A percentile compares a stretch with the other conserved stretches of the same genome.
Conservation (phyloP, 2,888 invertebrate genomes). For the Plemyria rubiginata region DNA sequence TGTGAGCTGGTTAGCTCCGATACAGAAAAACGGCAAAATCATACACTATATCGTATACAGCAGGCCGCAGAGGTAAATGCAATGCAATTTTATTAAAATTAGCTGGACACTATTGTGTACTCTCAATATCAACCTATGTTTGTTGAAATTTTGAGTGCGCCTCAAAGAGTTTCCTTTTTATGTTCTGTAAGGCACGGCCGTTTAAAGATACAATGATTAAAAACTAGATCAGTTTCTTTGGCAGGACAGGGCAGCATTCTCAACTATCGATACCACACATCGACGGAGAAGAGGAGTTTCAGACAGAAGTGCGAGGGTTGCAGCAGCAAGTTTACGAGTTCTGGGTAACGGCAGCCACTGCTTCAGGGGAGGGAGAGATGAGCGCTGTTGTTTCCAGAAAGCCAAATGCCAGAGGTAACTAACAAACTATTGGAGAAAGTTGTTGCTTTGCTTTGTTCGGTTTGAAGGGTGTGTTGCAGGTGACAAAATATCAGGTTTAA, state of each 20-base stretch:
- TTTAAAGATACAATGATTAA: constrained; percentile 4
- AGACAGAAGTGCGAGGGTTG: constrained; percentile 87
- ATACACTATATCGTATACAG: constrained; percentile 92
- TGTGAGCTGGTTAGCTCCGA: constrained; percentile 94
- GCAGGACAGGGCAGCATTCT: constrained; percentile 73
- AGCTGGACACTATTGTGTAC: neutral
- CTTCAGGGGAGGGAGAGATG: constrained; percentile 87
- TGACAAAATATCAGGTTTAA: too few species aligned
- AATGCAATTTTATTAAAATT: neutral
- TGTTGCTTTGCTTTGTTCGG: too few species aligned
- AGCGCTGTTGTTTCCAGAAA: constrained; percentile 90
- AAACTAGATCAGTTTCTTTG: constrained; percentile 19
- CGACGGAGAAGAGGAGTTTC: constrained; percentile 62
- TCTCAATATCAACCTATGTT: too few species aligned
- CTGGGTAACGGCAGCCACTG: constrained; percentile 93
- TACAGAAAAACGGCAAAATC: constrained; percentile 91
- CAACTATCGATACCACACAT: constrained; percentile 62
- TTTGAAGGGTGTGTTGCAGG: too few species aligned
- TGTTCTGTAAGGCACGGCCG: too few species aligned
- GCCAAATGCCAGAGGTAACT: constrained; percentile 87
- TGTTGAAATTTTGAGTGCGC: too few species aligned
- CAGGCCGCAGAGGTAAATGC: constrained; percentile 80
- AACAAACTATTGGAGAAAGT: too few species aligned
- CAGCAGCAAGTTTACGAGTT: constrained; percentile 92
- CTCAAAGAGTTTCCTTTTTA: too few species aligned